phyloP scores from a whole-genome alignment of 2,797 vertebrate species.

The Oryzias dopingdopingensis region DNA sequence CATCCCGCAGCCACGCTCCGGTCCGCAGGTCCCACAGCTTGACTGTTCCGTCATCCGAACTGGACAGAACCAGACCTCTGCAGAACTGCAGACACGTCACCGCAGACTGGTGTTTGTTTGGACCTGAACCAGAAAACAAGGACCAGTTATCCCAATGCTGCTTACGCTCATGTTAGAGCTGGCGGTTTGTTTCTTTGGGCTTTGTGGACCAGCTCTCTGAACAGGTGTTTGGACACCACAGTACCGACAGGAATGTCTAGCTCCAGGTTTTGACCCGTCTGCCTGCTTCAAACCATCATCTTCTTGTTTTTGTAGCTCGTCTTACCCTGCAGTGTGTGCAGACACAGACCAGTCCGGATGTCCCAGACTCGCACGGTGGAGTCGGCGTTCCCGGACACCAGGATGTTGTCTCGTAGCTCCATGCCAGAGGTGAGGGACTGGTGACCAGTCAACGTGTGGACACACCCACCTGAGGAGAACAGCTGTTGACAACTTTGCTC shows the following conservation, averaged over 20 bases:
- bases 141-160: neutral
- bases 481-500: neutral
- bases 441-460: constrained; percentile 93
- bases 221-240: neutral
- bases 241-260: neutral
- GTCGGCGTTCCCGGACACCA: constrained; percentile 94
- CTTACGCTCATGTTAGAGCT: too few species aligned
- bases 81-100: constrained; percentile 98
- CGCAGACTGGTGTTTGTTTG: constrained; percentile 93
- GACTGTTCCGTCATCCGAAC: constrained; percentile 94
- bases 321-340: constrained; percentile 93
- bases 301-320: accelerated
- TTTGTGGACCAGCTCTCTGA: too few species aligned
- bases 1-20: constrained; percentile 91
- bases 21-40: constrained; percentile 96
- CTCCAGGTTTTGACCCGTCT: too few species aligned
- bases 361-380: constrained; percentile 96
- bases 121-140: constrained; percentile 70
- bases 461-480: constrained; percentile 79
- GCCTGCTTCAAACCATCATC: too few species aligned
- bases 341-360: constrained; percentile 92
- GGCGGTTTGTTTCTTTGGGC: too few species aligned
- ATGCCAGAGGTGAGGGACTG: constrained; percentile 94
- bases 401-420: constrained; percentile 92
- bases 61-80: constrained; percentile 93